A percentile compares a stretch with the other conserved stretches of the same genome.
Conservation (phyloP, 2,113 vertebrate genomes). For the Petromus typicus region DNA sequence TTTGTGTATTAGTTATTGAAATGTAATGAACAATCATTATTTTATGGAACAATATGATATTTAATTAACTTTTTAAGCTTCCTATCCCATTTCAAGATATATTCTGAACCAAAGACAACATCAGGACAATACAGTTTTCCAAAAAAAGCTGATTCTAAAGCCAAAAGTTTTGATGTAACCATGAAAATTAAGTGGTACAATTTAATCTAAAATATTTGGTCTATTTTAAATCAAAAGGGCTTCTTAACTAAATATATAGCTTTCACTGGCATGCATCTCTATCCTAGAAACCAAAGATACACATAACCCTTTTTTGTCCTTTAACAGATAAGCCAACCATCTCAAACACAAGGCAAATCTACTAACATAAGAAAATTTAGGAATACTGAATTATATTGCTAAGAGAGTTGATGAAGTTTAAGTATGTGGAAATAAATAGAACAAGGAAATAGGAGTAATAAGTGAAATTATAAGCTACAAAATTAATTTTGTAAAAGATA, state of each 20-base stretch:
- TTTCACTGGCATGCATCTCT: not conserved
- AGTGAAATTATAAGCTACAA: not conserved
- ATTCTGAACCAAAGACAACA: constrained; percentile 61
- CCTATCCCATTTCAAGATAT: constrained; percentile 2
- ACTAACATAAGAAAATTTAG: not conserved
- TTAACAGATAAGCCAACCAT: not conserved
- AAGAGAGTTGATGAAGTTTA: not conserved
- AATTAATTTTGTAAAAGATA: constrained; percentile 29
- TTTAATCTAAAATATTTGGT: constrained; percentile 59
- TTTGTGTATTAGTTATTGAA: constrained; percentile 31
- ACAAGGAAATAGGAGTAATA: constrained; percentile 10
- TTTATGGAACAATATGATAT: constrained; percentile 11
- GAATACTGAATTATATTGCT: constrained; percentile 15
- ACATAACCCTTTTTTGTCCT: not conserved
- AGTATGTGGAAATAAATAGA: not conserved
- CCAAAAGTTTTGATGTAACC: constrained; percentile 44
- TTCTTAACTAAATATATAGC: not conserved
- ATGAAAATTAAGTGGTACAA: not conserved
- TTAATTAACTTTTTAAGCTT: constrained; percentile 27
- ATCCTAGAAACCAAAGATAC: not conserved
- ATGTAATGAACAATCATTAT: constrained; percentile 26
- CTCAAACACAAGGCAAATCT: not conserved
- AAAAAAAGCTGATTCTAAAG: constrained; percentile 49
- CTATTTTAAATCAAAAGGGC: constrained; percentile 32
- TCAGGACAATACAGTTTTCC: constrained; percentile 8